Conservation (phyloP, 2,888 invertebrate species). For the Rhingia campestris region DNA sequence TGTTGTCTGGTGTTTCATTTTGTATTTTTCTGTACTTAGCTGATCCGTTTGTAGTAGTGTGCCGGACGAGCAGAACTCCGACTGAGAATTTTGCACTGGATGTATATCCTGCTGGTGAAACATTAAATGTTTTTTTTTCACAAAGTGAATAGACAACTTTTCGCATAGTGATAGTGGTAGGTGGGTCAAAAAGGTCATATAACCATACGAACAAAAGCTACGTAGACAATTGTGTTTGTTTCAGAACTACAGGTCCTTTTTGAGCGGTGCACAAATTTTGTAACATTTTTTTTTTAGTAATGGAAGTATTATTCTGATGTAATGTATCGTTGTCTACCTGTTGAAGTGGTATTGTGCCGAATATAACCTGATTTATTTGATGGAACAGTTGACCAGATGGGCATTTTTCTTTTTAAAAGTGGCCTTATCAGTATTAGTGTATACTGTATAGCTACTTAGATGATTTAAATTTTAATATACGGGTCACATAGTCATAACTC, state of each 20-base stretch:
- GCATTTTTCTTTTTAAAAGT: too few species aligned
- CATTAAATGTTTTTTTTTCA: conserved; percentile 18
- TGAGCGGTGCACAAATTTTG: not conserved
- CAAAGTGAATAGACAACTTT: conserved; percentile 28
- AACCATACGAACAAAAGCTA: conserved; percentile 14
- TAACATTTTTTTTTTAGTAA: not conserved
- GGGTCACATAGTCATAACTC: too few species aligned
- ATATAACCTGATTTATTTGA: too few species aligned
- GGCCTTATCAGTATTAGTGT: too few species aligned
- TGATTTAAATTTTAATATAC: too few species aligned
- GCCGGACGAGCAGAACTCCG: conserved; percentile 5
- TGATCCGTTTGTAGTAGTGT: conserved; percentile 22
- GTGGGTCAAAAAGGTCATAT: conserved; percentile 57
- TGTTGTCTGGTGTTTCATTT: conserved; percentile 56
- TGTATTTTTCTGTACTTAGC: conserved; percentile 30
- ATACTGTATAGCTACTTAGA: too few species aligned
- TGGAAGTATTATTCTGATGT: conserved; percentile 10
- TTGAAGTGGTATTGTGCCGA: not conserved
- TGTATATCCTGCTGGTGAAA: conserved; percentile 46
- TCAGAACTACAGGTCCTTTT: conserved; percentile 15
- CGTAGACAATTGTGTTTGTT: conserved; percentile 29
- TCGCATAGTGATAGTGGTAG: conserved; percentile 32
- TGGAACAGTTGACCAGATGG: too few species aligned
- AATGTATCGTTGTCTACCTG: not conserved
- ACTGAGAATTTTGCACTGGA: conserved; percentile 52